Base-by-base conservation (phyloP, 2,888 invertebrate species). In the Diaphora mendica region DNA sequence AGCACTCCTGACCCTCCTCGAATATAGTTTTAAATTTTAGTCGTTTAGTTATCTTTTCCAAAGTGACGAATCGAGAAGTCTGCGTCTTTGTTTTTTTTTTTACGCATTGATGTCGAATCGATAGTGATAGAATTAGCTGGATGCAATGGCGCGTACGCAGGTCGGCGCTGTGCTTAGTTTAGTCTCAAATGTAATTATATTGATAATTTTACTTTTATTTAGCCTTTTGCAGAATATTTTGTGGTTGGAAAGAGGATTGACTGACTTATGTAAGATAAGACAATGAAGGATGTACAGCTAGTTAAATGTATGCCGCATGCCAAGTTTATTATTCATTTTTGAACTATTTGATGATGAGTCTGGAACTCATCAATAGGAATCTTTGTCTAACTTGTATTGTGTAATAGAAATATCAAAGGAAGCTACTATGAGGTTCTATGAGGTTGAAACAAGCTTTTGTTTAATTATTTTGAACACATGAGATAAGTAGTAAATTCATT, bases 11-110 rank as follows among this genome's bases (percentile, higher is more conserved):
- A 92, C 91, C 91, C 92, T 92, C 91, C 94, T 95, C 95, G 95
- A 95, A 95, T 95, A 92, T 95, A 95, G 92, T 91, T 93, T 91
- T 91, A 91, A 91, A 89, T 80, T 90, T 93, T 94, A 95, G 93
- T 94, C 93, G 78, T 94, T 91, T 91, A 93, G 88, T 91, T 92
- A 87, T 93, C 89, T 92, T 94, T 95, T 93, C 94, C 94, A 95
- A 94, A 94, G 95, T 94, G 93, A 94, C 92, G 92, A 94, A 94
- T 93, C 89, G 91, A 94, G 93, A 94, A 95, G 95, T 94, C 94
- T 95, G 95, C 90, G 91, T 93, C 91, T 93, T 91, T 92, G 91
- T 92, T 90, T 87, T 91, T 91, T n/a, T 91, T 91, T 88, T 86
- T 66, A 91, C 87, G 91, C 89, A 87, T 91, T 88, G 87, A 89